phyloP scores from a whole-genome alignment of 2,888 invertebrate species.

The Eulithis testata region DNA sequence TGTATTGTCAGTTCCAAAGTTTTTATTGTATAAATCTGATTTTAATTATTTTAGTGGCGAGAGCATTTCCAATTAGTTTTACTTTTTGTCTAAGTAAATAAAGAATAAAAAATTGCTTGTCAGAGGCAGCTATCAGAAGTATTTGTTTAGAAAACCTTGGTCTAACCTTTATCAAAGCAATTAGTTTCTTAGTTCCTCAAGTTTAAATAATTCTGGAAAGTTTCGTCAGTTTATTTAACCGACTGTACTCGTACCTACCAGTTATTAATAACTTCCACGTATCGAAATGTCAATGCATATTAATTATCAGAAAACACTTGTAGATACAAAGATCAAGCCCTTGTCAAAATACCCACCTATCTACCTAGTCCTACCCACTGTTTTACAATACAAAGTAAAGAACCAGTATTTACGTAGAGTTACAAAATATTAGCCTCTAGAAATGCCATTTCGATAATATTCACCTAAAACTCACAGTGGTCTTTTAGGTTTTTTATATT shows the following conservation, averaged over 20 bases:
- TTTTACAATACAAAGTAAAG: constrained; percentile 5
- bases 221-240: neutral
- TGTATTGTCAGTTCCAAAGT: no score
- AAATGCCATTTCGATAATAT: neutral
- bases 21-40: no score
- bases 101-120: no score
- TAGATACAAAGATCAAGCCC: constrained; percentile 11
- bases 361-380: neutral
- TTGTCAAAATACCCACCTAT: constrained; percentile 1
- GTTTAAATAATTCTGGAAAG: neutral
- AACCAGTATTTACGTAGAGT: neutral
- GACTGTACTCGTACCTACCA: neutral
- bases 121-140: no score
- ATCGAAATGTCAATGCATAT: constrained; percentile 14
- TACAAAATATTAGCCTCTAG: neutral
- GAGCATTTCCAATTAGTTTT: no score
- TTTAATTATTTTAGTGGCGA: no score
- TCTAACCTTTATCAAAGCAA: no score
- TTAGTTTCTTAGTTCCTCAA: neutral
- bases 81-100: no score
- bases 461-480: no score
- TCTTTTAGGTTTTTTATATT: no score
- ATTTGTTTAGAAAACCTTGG: neutral
- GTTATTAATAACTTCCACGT: constrained; percentile 11
- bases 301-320: constrained; percentile 13